These are phyloP conservation scores for Neotragus moschatus DNA, from an alignment of 2,113 vertebrate species.

Conservation along the genomic window DNA sequence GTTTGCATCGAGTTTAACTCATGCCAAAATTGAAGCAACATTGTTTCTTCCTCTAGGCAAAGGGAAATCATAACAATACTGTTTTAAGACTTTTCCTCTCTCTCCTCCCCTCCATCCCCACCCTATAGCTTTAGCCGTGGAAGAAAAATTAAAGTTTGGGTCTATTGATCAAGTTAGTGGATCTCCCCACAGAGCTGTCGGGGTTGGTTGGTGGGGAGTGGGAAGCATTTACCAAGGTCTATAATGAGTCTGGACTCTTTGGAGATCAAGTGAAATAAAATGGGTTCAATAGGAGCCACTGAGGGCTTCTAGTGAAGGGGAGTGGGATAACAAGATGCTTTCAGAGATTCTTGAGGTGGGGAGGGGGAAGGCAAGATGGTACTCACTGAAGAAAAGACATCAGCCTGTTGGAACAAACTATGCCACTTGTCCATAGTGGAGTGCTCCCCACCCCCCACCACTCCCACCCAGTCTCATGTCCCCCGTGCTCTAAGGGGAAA, in stretches of 20 bases:
- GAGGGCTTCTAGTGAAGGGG: background rate
- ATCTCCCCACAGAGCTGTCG: background rate
- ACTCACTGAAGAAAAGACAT: background rate
- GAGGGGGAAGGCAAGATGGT: background rate
- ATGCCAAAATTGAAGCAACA: slow-evolving; percentile 49
- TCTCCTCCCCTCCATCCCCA: background rate
- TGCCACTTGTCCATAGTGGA: fast-evolving
- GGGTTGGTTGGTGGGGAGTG: background rate
- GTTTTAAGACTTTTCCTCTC: background rate
- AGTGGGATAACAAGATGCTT: background rate
- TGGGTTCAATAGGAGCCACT: background rate
- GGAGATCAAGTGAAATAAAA: slow-evolving; percentile 48
- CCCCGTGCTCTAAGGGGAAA: background rate
- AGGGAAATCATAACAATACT: slow-evolving; percentile 35
- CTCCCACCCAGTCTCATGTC: background rate
- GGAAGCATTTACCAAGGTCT: background rate
- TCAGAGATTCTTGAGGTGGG: background rate
- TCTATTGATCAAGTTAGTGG: slow-evolving; percentile 29
- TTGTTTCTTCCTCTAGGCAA: slow-evolving; percentile 36
- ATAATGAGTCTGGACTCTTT: slow-evolving; percentile 4
- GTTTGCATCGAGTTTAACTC: slow-evolving; percentile 46
- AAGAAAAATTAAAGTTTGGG: slow-evolving; percentile 47
- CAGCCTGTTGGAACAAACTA: background rate
- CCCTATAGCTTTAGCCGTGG: background rate
- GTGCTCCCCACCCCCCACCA: fast-evolving